A percentile compares a stretch with the other conserved stretches of the same genome.
These are phyloP conservation scores for Alcedo atthis DNA, from an alignment of 2,797 vertebrate genomes.

Conservation along the genomic window DNA sequence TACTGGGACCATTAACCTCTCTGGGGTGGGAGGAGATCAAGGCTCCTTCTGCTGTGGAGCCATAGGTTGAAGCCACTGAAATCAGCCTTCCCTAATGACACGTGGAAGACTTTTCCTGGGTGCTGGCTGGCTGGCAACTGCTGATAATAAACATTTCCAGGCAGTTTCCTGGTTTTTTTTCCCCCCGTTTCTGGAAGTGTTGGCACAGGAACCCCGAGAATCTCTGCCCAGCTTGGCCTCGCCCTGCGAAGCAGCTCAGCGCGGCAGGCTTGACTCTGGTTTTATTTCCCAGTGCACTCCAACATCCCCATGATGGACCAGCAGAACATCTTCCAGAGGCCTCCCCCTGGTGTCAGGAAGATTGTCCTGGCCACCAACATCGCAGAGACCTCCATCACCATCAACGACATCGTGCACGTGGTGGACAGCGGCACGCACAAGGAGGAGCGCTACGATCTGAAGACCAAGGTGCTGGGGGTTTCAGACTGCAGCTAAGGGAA, in stretches of 20 bases:
- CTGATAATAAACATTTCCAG: neutral
- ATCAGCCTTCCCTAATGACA: neutral
- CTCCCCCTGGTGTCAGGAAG: constrained; percentile 86
- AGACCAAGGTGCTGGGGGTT: constrained; percentile 86
- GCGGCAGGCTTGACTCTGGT: neutral
- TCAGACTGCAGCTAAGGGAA: neutral
- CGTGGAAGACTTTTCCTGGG: neutral
- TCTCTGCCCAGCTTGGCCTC: neutral
- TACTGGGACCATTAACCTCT: neutral
- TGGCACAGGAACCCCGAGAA: neutral
- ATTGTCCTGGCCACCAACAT: constrained; percentile 95
- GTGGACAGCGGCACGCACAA: constrained; percentile 93
- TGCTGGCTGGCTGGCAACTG: neutral
- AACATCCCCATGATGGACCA: constrained; percentile 95
- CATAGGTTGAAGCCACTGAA: neutral
- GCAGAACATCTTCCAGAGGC: constrained; percentile 91
- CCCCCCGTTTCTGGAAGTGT: fast-evolving
- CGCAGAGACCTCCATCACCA: constrained; percentile 95
- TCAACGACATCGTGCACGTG: constrained; percentile 95
- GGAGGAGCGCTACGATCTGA: constrained; percentile 91
- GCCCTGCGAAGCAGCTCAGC: neutral
- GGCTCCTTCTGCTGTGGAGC: neutral
- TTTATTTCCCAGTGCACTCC: constrained; percentile 87
- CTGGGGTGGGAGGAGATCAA: neutral
- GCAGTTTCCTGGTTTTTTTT: neutral